These are phyloP conservation scores for Drosophila pandora DNA, from an alignment of 1,140 invertebrate genomes.

Conservation along the genomic window DNA sequence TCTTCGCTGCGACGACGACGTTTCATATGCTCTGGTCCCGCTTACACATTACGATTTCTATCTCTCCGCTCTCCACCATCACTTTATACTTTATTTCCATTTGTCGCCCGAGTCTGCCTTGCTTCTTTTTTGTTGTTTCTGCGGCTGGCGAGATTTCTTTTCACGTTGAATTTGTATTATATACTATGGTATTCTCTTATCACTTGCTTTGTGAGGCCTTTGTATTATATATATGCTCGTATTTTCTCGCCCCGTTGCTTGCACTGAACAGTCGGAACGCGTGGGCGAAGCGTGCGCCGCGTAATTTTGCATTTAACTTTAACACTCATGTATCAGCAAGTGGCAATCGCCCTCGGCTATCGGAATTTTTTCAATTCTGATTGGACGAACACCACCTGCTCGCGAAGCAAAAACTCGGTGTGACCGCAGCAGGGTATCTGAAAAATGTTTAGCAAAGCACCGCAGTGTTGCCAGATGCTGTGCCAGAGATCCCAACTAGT, in stretches of 20 bases:
- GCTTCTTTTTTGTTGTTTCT: slow-evolving; percentile 11
- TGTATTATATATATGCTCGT: slow-evolving; percentile 26
- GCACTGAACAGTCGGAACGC: slow-evolving; percentile 63
- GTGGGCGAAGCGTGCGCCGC: slow-evolving; percentile 62
- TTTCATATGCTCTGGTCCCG: slow-evolving; percentile 49
- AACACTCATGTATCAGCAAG: slow-evolving; percentile 46
- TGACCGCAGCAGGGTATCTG: too few species aligned
- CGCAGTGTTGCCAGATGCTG: slow-evolving; percentile 4
- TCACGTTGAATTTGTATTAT: slow-evolving; percentile 73
- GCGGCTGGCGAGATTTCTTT: slow-evolving; percentile 61
- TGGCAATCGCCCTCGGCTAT: slow-evolving; percentile 63
- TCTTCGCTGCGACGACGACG: slow-evolving; percentile 46
- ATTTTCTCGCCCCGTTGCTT: slow-evolving; percentile 38
- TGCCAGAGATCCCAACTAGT: too few species aligned
- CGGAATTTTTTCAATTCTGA: slow-evolving; percentile 64
- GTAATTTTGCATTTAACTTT: slow-evolving; percentile 44
- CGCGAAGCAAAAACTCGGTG: slow-evolving; percentile 3
- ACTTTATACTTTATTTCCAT: slow-evolving; percentile 52
- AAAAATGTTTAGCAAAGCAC: too few species aligned
- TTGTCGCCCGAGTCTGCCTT: slow-evolving; percentile 37
- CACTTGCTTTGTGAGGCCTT: slow-evolving; percentile 31
- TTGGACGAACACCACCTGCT: slow-evolving; percentile 56
- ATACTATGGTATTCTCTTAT: slow-evolving; percentile 69
- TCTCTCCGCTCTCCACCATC: slow-evolving; percentile 57
- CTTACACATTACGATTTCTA: slow-evolving; percentile 78